Evolutionary conservation across 2,113 vertebrate species (phyloP), one percentile per base, ranked within the genome.

Genomic region (Lepus americanus): DNA sequence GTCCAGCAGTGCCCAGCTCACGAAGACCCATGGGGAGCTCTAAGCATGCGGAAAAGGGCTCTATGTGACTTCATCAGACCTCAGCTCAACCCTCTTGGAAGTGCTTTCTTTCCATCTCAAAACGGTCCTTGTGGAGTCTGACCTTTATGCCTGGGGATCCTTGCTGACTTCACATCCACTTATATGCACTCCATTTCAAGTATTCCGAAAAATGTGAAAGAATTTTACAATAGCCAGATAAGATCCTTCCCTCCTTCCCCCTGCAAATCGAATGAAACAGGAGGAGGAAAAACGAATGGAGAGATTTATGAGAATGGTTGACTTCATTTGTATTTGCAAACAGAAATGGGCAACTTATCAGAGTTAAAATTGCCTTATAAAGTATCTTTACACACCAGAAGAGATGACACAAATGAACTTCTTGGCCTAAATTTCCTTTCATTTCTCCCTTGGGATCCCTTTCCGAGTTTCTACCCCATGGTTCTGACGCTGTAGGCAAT

Each of bases 321-420:
- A 89, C 92, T 90, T 69, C 6, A 6, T 84, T 67, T 29, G 39
- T 5, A 64, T 93, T 51, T 74, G 44, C 14, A 94, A 95, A 70
- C 16, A 55, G 66, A 93, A 97, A 95, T 8, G 77, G 55, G 20
- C 97, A 87, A 72, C 51, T 55, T 25, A 63, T 72, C 53, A 89
- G 89, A 95, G 87, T 76, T 87, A 51, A 94, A 87, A 94, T 73
- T 55, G 59, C 94, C 95, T 88, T 94, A 92, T 94, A 90, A 95
- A 96, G 94, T 90, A 87, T 92, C 84, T 36, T 94, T 66, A 85
- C 33, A 81, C 39, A 72, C 92, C 0, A 22, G 69, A 88, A 96
- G 20, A 74, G 66, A 77, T 89, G 67, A 66, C 79, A 87, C 59
- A 97, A 95, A 94, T 89, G 89, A 70, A 84, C 39, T 86, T 81